Base-by-base conservation (phyloP, 1,140 invertebrate genomes). In the Fopius arisanus region DNA sequence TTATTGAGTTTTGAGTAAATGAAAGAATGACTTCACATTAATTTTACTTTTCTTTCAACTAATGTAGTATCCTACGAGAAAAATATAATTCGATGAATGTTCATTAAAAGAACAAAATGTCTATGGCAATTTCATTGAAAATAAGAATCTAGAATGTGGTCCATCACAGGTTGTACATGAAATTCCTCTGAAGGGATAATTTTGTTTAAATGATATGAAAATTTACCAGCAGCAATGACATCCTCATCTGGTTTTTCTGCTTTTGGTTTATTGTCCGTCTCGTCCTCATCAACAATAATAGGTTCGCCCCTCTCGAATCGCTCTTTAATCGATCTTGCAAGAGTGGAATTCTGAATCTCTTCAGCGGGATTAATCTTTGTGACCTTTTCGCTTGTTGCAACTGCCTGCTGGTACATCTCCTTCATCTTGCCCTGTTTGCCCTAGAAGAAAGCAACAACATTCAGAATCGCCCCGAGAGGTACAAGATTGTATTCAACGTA, bases 391-490 rank as follows among this genome's bases (percentile, higher is more conserved):
- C 93, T 94, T 79, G 96, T 94, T 75, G 94, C 91, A 0, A 96
- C 93, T 4, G 95, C 95, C 81, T 96, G 94, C 82, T 97, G 95
- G 84, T 97, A 97, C 89, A 95, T 92, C 83, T 97, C 95, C 81
- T 96, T 96, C 87, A 97, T 94, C 80, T 95, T 95, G 0, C 93
- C 94, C 88, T 96, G 95, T 84, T 96, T 96, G 9, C 95, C 95
- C 93, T 94, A 83, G 9, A 87, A 83, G 40, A 16, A 70, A 37
- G 62, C 65, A 26, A 31, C n/a, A 73, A 43, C 29, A 5, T 70
- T 33, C 14, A 65, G 26, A 33, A 65, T 65, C 3, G 21, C 54
- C 14, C 5, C 26, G 1, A 65, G 21, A 62, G 7, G 26, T 62
- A 28, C 1, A 54, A 10, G 16, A 70, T 70, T 26, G 28, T 70